Evolutionary conservation across 2,888 invertebrate species (phyloP), one percentile per base, ranked within the genome.

Genomic region (Crossocerus cetratus): DNA sequence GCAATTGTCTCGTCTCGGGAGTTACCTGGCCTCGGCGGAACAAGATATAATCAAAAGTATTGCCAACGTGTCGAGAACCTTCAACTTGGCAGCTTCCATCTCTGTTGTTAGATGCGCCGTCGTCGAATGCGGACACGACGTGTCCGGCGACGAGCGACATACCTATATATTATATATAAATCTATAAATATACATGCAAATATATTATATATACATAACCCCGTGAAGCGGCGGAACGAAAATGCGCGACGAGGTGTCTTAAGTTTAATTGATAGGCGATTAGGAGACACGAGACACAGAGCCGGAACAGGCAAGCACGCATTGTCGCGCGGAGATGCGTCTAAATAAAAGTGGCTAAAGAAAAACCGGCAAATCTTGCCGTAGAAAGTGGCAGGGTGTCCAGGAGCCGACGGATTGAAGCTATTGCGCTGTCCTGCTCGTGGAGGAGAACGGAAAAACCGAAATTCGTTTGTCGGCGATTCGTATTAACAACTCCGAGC

Each of bases 211-310:
- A 56, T 49, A 59, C 55, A 65, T 45, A 67, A 56, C 49, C 45
- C 69, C 67, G 64, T 57, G 72, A 69, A 75, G 68, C 61, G 72
- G 66, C 72, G 60, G 56, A 74, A 77, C 63, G 74, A 70, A 69
- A 65, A 61, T 60, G 70, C 74, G 65, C 66, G 72, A 81, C 65
- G 72, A 83, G 70, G 56, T 67, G 60, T 66, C 60, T 32, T 68
- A 65, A 79, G 85, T 80, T 85, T 82, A 87, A 87, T 86, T 88
- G 84, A 86, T 87, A 87, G 86, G 56, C 71, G 75, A 71, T 79
- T 84, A 82, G 81, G 75, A 69, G 74, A 77, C 14, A n/a, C 49
- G 43, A 43, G 13, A 43, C 13, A 43, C 43, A 43, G n/a, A 32
- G 32, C 32, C 32, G 32, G 32, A 32, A 32, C 32, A 32, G 32